Percentiles rank a stretch among this genome's conserved stretches.
Conservation (phyloP, 2,797 vertebrate genomes). For the Leucoraja ocellata region DNA sequence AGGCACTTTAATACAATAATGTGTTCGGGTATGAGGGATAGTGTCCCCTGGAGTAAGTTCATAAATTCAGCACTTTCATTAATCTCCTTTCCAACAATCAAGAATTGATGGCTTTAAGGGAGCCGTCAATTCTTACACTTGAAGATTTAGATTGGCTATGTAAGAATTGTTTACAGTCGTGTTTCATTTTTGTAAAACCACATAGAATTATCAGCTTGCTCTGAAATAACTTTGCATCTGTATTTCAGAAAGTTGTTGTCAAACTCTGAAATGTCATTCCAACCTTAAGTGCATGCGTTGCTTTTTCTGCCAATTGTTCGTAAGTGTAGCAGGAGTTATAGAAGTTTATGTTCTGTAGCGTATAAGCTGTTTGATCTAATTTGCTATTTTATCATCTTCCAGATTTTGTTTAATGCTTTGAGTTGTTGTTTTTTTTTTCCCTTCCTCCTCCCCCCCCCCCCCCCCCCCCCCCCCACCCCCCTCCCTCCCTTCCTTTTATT, state of each 20-base stretch:
- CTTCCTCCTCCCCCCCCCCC: too few relatives aligned
- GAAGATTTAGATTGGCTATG: not conserved
- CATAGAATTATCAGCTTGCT: not conserved
- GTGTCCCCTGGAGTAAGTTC: not conserved
- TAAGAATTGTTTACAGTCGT: not conserved
- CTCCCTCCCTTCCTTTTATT: not conserved
- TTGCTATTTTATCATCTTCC: constrained; percentile 38
- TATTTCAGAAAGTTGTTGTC: not conserved
- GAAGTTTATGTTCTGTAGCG: constrained; percentile 15
- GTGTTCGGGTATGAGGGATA: not conserved
- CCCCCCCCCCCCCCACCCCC: too few relatives aligned
- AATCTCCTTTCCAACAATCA: not conserved
- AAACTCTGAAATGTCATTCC: constrained; percentile 28
- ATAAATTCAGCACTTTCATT: not conserved
- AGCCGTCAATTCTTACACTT: not conserved
- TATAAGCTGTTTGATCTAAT: constrained; percentile 39
- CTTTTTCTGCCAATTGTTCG: not conserved
- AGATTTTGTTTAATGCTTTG: constrained; percentile 39
- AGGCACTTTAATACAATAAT: not conserved
- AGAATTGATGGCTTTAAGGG: not conserved
- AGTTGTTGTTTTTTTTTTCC: constrained; percentile 9
- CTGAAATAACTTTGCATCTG: too few relatives aligned
- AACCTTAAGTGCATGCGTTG: constrained; percentile 31
- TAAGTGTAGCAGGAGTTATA: constrained; percentile 16
- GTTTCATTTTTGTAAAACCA: not conserved